These are phyloP conservation scores for Gephyroberyx darwinii DNA, from an alignment of 2,797 vertebrate species.

Conservation along the genomic window DNA sequence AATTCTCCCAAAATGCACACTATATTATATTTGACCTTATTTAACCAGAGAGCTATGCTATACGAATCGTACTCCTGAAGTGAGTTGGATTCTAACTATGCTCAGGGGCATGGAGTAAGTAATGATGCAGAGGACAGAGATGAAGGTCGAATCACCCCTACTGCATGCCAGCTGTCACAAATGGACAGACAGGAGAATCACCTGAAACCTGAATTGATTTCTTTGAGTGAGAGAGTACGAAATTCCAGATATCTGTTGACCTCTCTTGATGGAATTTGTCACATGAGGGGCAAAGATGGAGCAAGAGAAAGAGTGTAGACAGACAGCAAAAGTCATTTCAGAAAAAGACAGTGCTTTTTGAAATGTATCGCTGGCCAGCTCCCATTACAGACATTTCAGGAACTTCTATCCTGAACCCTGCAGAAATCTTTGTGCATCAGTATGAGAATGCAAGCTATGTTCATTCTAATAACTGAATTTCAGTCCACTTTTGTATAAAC, in stretches of 20 bases:
- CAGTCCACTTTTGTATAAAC: slow-evolving; percentile 11
- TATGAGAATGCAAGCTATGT: neutral
- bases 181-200: slow-evolving; percentile 73
- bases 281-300: slow-evolving; percentile 52
- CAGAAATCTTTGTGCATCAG: neutral
- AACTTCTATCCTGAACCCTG: slow-evolving; percentile 31
- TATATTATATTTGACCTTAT: slow-evolving; percentile 54
- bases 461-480: neutral
- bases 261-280: slow-evolving; percentile 75
- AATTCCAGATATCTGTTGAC: slow-evolving; percentile 79
- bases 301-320: slow-evolving; percentile 57
- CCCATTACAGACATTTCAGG: slow-evolving; percentile 31
- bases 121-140: slow-evolving; percentile 59
- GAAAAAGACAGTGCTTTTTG: slow-evolving; percentile 51
- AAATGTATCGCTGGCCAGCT: slow-evolving; percentile 40
- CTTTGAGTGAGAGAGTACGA: slow-evolving; percentile 67
- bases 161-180: slow-evolving; percentile 68
- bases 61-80: slow-evolving; percentile 43
- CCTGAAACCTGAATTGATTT: slow-evolving; percentile 80
- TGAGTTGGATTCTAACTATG: slow-evolving; percentile 49
- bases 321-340: slow-evolving; percentile 68
- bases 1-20: slow-evolving; percentile 16
- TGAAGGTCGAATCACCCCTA: slow-evolving; percentile 71
- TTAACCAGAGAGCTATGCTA: slow-evolving; percentile 28
- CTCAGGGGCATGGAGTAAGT: slow-evolving; percentile 50